Evolutionary conservation across 2,888 invertebrate genomes (phyloP).

Genomic region (Agriotes lineatus): DNA sequence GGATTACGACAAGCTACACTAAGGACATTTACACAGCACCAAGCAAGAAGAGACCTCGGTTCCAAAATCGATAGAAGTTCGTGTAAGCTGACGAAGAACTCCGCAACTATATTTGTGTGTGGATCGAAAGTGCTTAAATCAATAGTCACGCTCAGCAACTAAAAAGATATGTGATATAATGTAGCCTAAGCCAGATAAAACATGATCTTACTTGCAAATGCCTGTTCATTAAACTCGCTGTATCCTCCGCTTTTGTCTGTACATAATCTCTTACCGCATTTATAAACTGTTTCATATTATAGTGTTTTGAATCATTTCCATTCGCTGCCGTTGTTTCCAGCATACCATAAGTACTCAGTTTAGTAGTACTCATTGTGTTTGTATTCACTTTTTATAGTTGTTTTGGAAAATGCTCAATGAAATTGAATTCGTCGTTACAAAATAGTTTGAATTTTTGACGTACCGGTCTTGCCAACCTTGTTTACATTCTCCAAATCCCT

Average conservation of each 20-base stretch:
- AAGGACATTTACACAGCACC: constrained; percentile 77
- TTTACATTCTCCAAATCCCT: too few species aligned
- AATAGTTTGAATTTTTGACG: too few species aligned
- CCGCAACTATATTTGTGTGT: constrained; percentile 72
- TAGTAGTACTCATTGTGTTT: too few species aligned
- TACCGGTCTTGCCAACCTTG: too few species aligned
- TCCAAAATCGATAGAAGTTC: constrained; percentile 73
- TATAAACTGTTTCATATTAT: constrained; percentile 70
- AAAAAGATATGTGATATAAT: too few species aligned
- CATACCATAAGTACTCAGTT: too few species aligned
- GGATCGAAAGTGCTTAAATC: constrained; percentile 78
- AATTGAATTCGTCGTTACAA: too few species aligned
- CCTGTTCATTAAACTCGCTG: constrained; percentile 69
- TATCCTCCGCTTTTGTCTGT: constrained; percentile 68
- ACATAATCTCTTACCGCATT: constrained; percentile 69
- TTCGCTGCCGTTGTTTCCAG: too few species aligned
- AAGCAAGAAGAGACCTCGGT: constrained; percentile 71
- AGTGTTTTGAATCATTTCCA: constrained; percentile 45
- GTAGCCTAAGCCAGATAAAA: background rate
- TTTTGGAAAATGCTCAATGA: too few species aligned
- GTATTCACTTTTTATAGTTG: too few species aligned
- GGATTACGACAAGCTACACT: constrained; percentile 74
- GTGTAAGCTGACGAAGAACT: constrained; percentile 77
- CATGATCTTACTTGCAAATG: constrained; percentile 64
- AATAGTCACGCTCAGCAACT: constrained; percentile 75